Evolutionary conservation across 1,140 invertebrate species (phyloP).

Genomic region (Polypedilum vanderplanki): DNA sequence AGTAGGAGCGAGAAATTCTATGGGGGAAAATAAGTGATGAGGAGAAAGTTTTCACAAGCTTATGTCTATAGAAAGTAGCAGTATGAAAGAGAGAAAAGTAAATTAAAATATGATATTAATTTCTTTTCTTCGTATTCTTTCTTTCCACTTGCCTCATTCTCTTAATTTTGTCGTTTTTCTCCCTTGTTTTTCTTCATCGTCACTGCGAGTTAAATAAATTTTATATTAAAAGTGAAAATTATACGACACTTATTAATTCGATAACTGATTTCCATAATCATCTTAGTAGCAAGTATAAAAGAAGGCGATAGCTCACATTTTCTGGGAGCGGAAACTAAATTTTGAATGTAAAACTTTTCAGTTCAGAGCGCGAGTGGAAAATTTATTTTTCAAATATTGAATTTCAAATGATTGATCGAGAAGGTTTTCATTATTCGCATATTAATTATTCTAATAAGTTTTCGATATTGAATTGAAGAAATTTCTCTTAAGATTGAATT

Average conservation of each 20-base stretch:
- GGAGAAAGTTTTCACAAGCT: neutral
- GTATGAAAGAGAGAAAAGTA: neutral
- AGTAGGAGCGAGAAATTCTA: neutral
- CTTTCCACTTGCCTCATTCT: no score
- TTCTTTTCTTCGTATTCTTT: neutral
- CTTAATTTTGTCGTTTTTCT: no score
- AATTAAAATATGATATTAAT: slow-evolving; percentile 5
- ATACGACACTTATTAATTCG: slow-evolving; percentile 19
- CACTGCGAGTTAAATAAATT: neutral
- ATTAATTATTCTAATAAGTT: no score
- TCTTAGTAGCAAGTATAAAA: neutral
- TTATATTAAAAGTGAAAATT: slow-evolving; percentile 4
- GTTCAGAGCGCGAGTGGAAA: no score
- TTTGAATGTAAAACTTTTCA: no score
- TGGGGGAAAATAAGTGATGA: neutral
- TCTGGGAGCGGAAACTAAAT: no score
- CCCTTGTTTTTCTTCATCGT: neutral
- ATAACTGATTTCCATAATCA: slow-evolving; percentile 7
- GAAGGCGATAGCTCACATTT: no score
- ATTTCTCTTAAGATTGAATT: no score
- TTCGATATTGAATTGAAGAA: no score
- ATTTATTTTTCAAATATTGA: no score
- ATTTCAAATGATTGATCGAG: no score
- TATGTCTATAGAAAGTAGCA: neutral
- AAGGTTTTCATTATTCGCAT: no score